Base-by-base conservation (phyloP, 2,113 vertebrate genomes). In the Ophiodon elongatus region DNA sequence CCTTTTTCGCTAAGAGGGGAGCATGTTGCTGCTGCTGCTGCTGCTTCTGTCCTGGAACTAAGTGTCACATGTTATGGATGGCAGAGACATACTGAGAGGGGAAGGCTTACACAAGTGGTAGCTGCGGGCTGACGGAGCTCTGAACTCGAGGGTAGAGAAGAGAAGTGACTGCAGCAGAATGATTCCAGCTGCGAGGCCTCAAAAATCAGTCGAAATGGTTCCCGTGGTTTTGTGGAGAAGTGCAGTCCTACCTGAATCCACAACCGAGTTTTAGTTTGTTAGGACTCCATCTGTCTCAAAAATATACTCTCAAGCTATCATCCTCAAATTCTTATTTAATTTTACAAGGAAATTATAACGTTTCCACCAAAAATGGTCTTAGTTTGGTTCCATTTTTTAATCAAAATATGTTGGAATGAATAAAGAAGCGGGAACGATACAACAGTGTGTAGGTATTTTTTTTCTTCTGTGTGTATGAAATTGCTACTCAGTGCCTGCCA, bases 111-210 rank as follows among this genome's bases (percentile, higher is more conserved):
- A 75, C 59, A 78, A 74, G 50, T 21, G 63, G 63, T 52, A 50
- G 73, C 81, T 78, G 73, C 71, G 41, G 69, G 78, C 73, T 77
- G 72, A 76, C 41, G n/a, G 72, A 35, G 50, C 65, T 80, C 33
- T 76, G 31, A 70, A 47, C 69, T 66, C 17, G 0, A 47, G 76
- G 68, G 63, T 6, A 35, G 73, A 60, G 45, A 71, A 72, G 67
- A 80, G 37, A 65, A 72, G 64, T 59, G 72, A 62, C 50, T 65
- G 62, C 69, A 37, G 63, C 70, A 63, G 60, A 59, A 54, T 11
- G 57, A 62, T n/a, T n/a, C n/a, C n/a, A n/a, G n/a, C 75, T 59
- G 56, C 21, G 1, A 52, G 56, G 68, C 54, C 45, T 63, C 35
- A 35, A 1, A n/a, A 41, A 59, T 76, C 73, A 39, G 17, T 37